Percentiles rank a stretch among this genome's conserved stretches.
These are phyloP conservation scores for Drosophila nigromelanica DNA, from an alignment of 1,140 invertebrate species.

Conservation along the genomic window DNA sequence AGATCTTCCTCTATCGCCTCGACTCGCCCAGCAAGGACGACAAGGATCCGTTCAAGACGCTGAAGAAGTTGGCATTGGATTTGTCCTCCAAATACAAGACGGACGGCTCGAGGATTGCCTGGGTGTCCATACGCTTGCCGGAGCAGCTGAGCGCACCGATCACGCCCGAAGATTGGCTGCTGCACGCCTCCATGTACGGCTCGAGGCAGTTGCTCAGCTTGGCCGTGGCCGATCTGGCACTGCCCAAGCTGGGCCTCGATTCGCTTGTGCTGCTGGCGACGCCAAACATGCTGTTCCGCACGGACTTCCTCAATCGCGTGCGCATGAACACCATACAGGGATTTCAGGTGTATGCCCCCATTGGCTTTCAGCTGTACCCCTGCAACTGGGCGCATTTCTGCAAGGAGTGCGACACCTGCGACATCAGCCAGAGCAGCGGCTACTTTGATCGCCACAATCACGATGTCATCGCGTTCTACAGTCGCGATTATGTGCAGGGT, in stretches of 20 bases:
- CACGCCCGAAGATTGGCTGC: conserved; percentile 61
- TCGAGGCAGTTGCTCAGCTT: conserved; percentile 86
- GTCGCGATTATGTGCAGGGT: conserved; percentile 91
- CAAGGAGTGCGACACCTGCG: conserved; percentile 86
- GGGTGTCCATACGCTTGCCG: conserved; percentile 88
- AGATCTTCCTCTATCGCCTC: conserved; percentile 87
- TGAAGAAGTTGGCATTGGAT: conserved; percentile 87
- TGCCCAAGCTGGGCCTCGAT: conserved; percentile 89
- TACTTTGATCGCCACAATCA: conserved; percentile 91
- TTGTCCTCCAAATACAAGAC: conserved; percentile 89
- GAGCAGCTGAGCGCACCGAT: conserved; percentile 56
- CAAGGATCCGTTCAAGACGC: conserved; percentile 87
- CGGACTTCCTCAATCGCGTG: conserved; percentile 93
- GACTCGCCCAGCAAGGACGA: conserved; percentile 87
- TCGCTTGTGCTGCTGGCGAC: conserved; percentile 88
- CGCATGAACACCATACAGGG: conserved; percentile 93
- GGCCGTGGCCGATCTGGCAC: conserved; percentile 88
- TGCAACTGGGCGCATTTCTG: conserved; percentile 85
- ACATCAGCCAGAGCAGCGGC: conserved; percentile 91
- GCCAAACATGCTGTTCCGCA: conserved; percentile 88
- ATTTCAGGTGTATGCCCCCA: conserved; percentile 92
- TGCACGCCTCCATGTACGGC: conserved; percentile 71
- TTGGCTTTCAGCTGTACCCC: conserved; percentile 91
- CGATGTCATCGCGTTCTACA: conserved; percentile 92
- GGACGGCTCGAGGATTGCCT: conserved; percentile 88